Conservation (phyloP, 2,888 invertebrate genomes). For the Melanotus villosus region DNA sequence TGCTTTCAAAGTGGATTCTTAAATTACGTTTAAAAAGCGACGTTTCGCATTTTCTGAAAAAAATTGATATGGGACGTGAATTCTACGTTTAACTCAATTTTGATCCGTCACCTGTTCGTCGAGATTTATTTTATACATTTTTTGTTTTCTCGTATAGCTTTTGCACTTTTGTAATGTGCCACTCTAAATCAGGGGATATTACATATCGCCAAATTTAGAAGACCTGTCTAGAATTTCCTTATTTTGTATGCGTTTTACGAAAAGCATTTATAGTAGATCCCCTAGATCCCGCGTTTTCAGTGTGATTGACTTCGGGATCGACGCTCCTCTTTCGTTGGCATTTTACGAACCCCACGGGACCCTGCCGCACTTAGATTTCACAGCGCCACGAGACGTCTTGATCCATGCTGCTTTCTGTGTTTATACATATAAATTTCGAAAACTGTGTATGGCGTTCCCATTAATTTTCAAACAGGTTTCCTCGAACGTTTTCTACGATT, state of each 20-base stretch:
- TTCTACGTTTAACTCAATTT: too few species aligned
- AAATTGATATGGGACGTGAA: too few species aligned
- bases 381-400: conserved; percentile 24
- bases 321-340: conserved; percentile 36
- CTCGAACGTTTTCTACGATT: too few species aligned
- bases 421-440: conserved; percentile 1
- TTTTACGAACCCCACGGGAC: conserved; percentile 40
- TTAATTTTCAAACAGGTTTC: too few species aligned
- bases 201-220: not conserved
- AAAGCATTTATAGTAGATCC: conserved; percentile 34
- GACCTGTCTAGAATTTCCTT: conserved; percentile 7
- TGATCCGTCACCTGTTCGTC: too few species aligned
- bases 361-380: conserved; percentile 36
- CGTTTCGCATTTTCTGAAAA: too few species aligned
- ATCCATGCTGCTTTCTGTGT: conserved; percentile 10
- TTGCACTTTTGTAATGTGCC: not conserved
- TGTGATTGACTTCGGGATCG: conserved; percentile 43
- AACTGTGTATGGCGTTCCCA: too few species aligned
- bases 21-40: too few species aligned
- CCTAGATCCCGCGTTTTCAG: conserved; percentile 39
- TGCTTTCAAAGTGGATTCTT: too few species aligned
- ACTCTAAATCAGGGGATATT: not conserved
- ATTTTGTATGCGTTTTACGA: conserved; percentile 15
- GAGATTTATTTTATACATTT: too few species aligned
- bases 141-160: not conserved